These are phyloP conservation scores for Oscheius sp. DNA, from an alignment of 2,888 invertebrate genomes.

Conservation along the genomic window DNA sequence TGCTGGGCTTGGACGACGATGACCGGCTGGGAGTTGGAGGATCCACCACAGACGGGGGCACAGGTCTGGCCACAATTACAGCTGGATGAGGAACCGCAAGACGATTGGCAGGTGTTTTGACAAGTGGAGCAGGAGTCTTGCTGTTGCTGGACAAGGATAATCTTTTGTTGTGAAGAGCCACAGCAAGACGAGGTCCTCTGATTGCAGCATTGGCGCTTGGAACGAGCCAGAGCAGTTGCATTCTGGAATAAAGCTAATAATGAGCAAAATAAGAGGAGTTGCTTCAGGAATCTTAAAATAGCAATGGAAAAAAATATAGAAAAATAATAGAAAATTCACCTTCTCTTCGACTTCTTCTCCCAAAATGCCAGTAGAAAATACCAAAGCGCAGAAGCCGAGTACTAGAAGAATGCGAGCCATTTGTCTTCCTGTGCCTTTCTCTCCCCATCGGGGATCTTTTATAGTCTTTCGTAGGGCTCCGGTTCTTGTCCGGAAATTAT, in stretches of 20 bases:
- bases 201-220: conserved; percentile 64
- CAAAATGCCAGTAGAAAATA: not conserved
- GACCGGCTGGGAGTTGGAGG: conserved; percentile 44
- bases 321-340: conserved; percentile 20
- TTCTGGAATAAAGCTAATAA: conserved; percentile 8
- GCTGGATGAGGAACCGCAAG: conserved; percentile 46
- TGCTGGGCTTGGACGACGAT: conserved; percentile 35
- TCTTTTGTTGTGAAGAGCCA: conserved; percentile 45
- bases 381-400: not conserved
- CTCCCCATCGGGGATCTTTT: not conserved
- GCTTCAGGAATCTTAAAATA: not conserved
- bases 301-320: conserved; percentile 75
- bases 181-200: conserved; percentile 56
- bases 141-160: conserved; percentile 58
- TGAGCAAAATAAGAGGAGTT: too few species aligned
- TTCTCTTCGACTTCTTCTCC: not conserved
- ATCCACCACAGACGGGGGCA: conserved; percentile 47
- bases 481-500: conserved; percentile 20
- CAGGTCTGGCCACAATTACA: conserved; percentile 59
- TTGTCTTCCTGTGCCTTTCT: not conserved
- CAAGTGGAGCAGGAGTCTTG: conserved; percentile 40
- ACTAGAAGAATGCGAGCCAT: conserved; percentile 4
- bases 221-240: conserved; percentile 38
- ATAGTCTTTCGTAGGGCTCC: not conserved
- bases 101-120: conserved; percentile 50